phyloP scores from a whole-genome alignment of 2,113 vertebrate genomes.

The Corythaixoides concolor region DNA sequence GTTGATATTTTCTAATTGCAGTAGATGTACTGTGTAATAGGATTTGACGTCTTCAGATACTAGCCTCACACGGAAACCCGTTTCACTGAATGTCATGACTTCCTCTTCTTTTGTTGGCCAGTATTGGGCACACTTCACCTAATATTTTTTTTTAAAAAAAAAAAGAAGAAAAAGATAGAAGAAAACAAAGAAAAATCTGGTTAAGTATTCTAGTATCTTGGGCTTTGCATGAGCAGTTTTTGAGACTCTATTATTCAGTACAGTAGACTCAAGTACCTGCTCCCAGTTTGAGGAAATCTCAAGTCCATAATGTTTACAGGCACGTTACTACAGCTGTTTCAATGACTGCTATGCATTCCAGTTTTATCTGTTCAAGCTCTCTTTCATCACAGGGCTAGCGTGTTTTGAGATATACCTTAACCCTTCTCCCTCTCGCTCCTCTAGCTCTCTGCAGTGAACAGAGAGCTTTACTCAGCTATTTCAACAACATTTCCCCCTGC shows the following conservation, averaged over 20 bases:
- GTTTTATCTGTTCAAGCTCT: not conserved
- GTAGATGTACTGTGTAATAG: constrained; percentile 89
- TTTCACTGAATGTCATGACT: constrained; percentile 90
- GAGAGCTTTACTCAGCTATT: not conserved
- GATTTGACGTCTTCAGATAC: constrained; percentile 91
- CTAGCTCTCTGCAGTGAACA: not conserved
- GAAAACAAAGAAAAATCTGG: not conserved
- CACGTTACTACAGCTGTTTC: not conserved
- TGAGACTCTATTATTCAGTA: not conserved
- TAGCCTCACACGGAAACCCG: constrained; percentile 88
- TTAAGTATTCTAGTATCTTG: not conserved
- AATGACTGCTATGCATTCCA: not conserved
- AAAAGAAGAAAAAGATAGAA: too few relatives aligned
- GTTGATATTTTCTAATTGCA: constrained; percentile 87
- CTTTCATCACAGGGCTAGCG: not conserved
- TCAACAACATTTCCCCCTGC: not conserved
- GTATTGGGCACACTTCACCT: constrained; percentile 99
- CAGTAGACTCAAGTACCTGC: not conserved
- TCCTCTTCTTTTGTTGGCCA: constrained; percentile 89
- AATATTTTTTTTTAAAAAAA: not conserved
- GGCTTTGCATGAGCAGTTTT: not conserved
- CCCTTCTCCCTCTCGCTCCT: not conserved
- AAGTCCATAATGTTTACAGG: not conserved
- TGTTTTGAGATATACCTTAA: not conserved
- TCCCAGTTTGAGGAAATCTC: not conserved